A percentile compares a stretch with the other conserved stretches of the same genome.
These are phyloP conservation scores for Poeciliopsis occidentalis DNA, from an alignment of 2,113 vertebrate species.

Conservation along the genomic window DNA sequence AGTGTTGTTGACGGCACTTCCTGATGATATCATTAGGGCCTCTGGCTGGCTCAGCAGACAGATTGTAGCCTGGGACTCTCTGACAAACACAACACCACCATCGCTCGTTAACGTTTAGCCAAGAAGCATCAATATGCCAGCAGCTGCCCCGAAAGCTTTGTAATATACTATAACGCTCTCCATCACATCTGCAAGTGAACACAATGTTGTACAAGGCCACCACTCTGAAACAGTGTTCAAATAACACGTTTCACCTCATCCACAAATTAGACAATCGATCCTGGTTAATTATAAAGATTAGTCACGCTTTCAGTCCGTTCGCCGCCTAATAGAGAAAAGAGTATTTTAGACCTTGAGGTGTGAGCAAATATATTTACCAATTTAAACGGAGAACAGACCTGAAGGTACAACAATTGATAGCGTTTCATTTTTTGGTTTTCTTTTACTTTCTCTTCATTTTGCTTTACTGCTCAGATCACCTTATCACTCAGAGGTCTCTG, in stretches of 20 bases:
- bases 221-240: conserved; percentile 59
- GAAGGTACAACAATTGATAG: conserved; percentile 32
- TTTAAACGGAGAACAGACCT: conserved; percentile 12
- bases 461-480: conserved; percentile 43
- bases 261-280: conserved; percentile 62
- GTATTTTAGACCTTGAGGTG: conserved; percentile 34
- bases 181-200: conserved; percentile 60
- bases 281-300: conserved; percentile 70
- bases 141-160: conserved; percentile 59
- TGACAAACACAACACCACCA: conserved; percentile 73
- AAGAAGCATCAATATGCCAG: conserved; percentile 65
- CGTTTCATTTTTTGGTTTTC: background rate
- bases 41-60: conserved; percentile 75
- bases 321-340: conserved; percentile 3
- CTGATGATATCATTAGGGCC: conserved; percentile 79
- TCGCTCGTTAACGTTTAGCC: conserved; percentile 71
- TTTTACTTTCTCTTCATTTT: conserved; percentile 33
- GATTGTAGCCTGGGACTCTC: conserved; percentile 70
- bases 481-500: conserved; percentile 25
- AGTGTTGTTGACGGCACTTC: conserved; percentile 62
- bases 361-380: conserved; percentile 25
- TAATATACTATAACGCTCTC: conserved; percentile 63
- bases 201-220: conserved; percentile 63
- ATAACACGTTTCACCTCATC: conserved; percentile 56
- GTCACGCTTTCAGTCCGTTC: conserved; percentile 51